Percentiles rank a stretch among this genome's conserved stretches.
phyloP scores from a whole-genome alignment of 2,888 invertebrate species.

The Sesamia inferens region DNA sequence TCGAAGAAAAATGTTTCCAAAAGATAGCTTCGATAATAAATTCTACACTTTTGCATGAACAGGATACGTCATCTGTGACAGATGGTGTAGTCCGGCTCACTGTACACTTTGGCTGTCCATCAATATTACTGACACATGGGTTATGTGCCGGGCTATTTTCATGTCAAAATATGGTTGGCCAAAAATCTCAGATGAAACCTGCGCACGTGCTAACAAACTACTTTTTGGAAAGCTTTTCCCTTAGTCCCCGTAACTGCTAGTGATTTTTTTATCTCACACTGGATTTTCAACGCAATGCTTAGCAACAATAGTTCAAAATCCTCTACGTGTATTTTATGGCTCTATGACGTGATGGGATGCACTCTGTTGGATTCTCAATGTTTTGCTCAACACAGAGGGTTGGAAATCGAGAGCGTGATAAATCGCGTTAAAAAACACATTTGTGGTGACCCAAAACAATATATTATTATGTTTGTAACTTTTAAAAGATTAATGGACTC shows the following conservation, averaged over 20 bases:
- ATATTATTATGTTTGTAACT: no score
- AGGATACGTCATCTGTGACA: slow-evolving; percentile 34
- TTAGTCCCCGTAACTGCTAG: neutral
- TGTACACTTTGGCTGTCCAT: slow-evolving; percentile 32
- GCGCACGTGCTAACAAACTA: neutral
- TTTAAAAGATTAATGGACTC: neutral
- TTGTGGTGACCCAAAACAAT: neutral
- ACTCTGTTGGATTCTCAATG: neutral
- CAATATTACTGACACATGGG: slow-evolving; percentile 25
- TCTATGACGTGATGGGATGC: neutral
- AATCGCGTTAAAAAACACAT: neutral
- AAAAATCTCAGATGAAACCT: slow-evolving; percentile 17
- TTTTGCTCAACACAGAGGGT: neutral
- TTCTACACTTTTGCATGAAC: slow-evolving; percentile 16
- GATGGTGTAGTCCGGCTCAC: slow-evolving; percentile 12
- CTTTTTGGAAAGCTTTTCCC: neutral
- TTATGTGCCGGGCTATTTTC: slow-evolving; percentile 11
- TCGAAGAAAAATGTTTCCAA: slow-evolving; percentile 6
- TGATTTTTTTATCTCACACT: neutral
- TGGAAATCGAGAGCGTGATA: neutral
- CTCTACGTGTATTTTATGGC: neutral
- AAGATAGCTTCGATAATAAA: slow-evolving; percentile 20
- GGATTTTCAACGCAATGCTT: neutral
- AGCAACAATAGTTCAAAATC: neutral
- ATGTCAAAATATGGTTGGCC: neutral